A percentile compares a stretch with the other conserved stretches of the same genome.
phyloP scores from a whole-genome alignment of 1,140 invertebrate species.

The Dinothrombium tinctorium region DNA sequence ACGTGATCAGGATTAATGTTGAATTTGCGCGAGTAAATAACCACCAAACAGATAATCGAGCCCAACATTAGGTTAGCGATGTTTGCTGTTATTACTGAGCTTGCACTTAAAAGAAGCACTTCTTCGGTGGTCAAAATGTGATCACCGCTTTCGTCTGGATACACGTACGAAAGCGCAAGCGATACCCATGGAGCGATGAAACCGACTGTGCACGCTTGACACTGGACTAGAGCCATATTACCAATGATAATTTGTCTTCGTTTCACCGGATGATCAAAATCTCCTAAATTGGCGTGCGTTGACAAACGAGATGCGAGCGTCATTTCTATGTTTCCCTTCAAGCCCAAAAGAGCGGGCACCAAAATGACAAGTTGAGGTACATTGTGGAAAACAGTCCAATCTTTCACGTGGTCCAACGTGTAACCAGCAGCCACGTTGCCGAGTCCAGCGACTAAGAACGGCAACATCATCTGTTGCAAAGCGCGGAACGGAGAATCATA shows the following conservation, averaged over 20 bases:
- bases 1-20: conserved; percentile 45
- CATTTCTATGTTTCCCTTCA: conserved; percentile 95
- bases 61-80: conserved; percentile 37
- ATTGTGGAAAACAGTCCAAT: conserved; percentile 61
- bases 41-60: conserved; percentile 10
- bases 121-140: conserved; percentile 35
- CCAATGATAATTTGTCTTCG: conserved; percentile 49
- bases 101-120: conserved; percentile 51
- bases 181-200: conserved; percentile 67
- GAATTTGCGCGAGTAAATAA: conserved; percentile 8
- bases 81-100: conserved; percentile 65
- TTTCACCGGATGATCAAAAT: conserved; percentile 39
- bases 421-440: conserved; percentile 28
- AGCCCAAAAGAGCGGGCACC: conserved; percentile 69
- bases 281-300: conserved; percentile 55
- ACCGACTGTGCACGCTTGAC: conserved; percentile 58
- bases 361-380: conserved; percentile 76
- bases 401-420: conserved; percentile 23
- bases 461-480: conserved; percentile 22
- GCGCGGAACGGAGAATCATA: background rate
- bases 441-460: conserved; percentile 27
- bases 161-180: conserved; percentile 56
- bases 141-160: conserved; percentile 32
- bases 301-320: conserved; percentile 78
- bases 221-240: conserved; percentile 65